These are phyloP conservation scores for Pipistrellus kuhlii DNA, from an alignment of 2,797 vertebrate genomes.

Conservation along the genomic window DNA sequence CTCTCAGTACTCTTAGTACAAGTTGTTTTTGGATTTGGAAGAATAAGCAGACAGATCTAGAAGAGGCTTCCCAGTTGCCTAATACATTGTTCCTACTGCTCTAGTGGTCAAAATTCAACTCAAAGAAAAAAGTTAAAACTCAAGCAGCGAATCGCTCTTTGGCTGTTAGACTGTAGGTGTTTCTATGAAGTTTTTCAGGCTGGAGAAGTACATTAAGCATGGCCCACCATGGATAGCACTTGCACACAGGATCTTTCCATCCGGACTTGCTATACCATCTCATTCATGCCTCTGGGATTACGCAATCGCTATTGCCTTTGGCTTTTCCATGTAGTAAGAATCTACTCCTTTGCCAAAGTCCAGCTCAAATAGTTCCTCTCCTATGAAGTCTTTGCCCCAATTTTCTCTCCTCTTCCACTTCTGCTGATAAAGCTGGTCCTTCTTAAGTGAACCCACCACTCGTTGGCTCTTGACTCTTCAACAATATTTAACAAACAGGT, in stretches of 20 bases:
- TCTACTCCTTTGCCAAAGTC: not conserved
- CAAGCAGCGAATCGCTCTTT: not conserved
- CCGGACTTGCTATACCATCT: not conserved
- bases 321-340: not conserved
- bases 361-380: not conserved
- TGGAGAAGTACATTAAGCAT: not conserved
- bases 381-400: not conserved
- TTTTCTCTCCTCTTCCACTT: not conserved
- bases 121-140: not conserved
- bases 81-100: not conserved
- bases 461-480: not conserved
- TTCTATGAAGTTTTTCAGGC: not conserved
- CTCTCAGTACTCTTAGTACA: not conserved
- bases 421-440: not conserved
- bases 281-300: not conserved
- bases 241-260: not conserved
- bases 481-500: not conserved
- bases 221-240: not conserved
- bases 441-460: not conserved
- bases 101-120: not conserved
- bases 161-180: not conserved
- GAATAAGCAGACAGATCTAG: not conserved
- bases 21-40: not conserved
- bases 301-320: not conserved
- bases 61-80: not conserved